Base-by-base conservation (phyloP, 2,888 invertebrate genomes). In the Notodonta dromedarius region DNA sequence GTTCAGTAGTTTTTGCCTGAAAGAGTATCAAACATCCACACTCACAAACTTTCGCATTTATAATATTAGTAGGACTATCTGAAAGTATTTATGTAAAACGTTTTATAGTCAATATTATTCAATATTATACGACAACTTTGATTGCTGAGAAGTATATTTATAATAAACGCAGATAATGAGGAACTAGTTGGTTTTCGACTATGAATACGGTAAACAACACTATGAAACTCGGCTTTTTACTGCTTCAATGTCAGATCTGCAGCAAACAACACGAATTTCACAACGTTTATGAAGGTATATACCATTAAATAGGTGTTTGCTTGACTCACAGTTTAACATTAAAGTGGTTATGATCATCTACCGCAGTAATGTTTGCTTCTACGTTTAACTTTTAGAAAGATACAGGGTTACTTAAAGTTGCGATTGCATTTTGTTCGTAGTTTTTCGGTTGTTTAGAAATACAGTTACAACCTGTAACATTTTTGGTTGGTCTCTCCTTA, bases 221-320 rank as follows among this genome's bases (percentile, higher is more conserved):
- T 62, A 62, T 62, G 42, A 62, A 60, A 59, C 59, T 42, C 40
- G 39, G 46, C 32, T 35, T 52, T 60, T 76, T 67, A 79, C 70
- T 72, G 71, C 74, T 66, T 79, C 79, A 80, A 75, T 79, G 83
- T 80, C 76, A 80, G 79, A 77, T 69, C 63, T 71, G 59, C 52
- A 60, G 39, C 65, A 63, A 62, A 65, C 63, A 74, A 74, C 79
- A 79, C 76, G 73, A 82, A 76, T 82, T 80, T 79, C 71, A 74
- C 75, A 78, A 80, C 79, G 76, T 81, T 80, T 76, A 71, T 77
- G 70, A 72, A 70, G 69, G 63, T 46, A n/a, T 6, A 46, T 1
- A 61, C 62, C 68, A 70, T 73, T 74, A 78, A 77, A 78, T 76
- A 74, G 71, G 77, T 80, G 77, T 80, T 78, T 73, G 66, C 69